A percentile compares a stretch with the other conserved stretches of the same genome.
These are phyloP conservation scores for Suncus etruscus DNA, from an alignment of 2,113 vertebrate genomes.

Conservation along the genomic window DNA sequence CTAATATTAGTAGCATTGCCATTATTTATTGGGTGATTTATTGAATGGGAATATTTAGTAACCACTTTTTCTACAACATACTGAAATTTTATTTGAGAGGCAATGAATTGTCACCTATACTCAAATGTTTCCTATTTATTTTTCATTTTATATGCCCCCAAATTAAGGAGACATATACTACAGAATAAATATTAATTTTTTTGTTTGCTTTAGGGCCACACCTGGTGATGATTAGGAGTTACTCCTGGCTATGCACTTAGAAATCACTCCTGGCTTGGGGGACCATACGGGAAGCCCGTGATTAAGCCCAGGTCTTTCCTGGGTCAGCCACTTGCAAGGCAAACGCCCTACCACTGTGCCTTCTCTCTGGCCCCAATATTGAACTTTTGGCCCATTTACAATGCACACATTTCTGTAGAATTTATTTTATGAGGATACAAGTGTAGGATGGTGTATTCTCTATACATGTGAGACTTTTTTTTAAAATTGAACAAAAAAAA, in stretches of 20 bases:
- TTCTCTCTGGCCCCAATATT: too few species aligned
- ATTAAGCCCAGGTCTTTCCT: too few species aligned
- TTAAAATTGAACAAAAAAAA: neutral
- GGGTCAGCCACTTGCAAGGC: too few species aligned
- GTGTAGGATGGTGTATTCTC: neutral
- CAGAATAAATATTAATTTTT: neutral
- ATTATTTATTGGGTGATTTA: neutral
- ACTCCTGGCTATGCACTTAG: too few species aligned
- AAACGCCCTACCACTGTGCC: too few species aligned
- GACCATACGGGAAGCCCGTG: too few species aligned
- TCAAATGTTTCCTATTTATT: neutral
- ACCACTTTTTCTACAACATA: neutral
- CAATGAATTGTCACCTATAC: neutral
- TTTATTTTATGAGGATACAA: neutral
- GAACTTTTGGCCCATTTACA: neutral
- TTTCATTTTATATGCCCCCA: neutral
- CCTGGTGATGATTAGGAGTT: too few species aligned
- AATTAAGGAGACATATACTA: neutral
- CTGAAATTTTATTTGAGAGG: neutral
- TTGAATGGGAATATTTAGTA: neutral
- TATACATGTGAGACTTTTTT: too few species aligned
- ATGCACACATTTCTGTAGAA: neutral
- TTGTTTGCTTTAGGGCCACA: neutral
- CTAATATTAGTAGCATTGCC: neutral
- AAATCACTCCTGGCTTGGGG: too few species aligned